Percentiles rank a stretch among this genome's conserved stretches.
These are phyloP conservation scores for Phenganax stokvisi DNA, from an alignment of 92 coral and sea anemone species.

Conservation along the genomic window DNA sequence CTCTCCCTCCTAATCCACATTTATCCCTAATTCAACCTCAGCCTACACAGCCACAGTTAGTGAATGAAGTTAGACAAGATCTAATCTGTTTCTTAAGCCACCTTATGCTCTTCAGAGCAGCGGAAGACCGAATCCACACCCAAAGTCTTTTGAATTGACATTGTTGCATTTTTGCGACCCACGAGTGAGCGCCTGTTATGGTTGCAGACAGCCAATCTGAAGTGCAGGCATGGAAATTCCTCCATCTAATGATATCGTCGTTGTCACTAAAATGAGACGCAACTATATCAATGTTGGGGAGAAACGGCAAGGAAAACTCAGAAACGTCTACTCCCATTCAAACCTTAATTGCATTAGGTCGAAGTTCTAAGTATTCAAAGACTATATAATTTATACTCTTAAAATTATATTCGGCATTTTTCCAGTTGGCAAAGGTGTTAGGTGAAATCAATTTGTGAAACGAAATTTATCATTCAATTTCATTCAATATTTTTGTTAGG, in stretches of 20 bases:
- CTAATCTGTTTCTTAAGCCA: neutral
- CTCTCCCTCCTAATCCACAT: neutral
- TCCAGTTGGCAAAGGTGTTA: too few species aligned
- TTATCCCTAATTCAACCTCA: neutral
- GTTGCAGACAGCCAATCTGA: constrained; percentile 40
- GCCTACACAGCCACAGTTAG: neutral
- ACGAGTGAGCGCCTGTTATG: constrained; percentile 31
- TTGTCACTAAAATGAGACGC: constrained; percentile 51
- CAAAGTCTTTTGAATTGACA: constrained; percentile 38
- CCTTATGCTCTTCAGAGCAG: constrained; percentile 5
- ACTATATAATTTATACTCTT: too few species aligned
- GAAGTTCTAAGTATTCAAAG: constrained; percentile 6
- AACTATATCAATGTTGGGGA: constrained; percentile 35
- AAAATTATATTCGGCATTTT: too few species aligned
- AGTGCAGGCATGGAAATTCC: constrained; percentile 31
- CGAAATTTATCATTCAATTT: too few species aligned
- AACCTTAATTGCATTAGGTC: constrained; percentile 33
- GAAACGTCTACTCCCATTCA: constrained; percentile 49
- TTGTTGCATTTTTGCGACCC: constrained; percentile 39
- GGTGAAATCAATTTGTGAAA: too few species aligned
- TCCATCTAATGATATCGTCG: constrained; percentile 38
- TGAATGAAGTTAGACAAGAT: neutral
- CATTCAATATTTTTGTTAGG: too few species aligned
- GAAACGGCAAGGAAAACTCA: constrained; percentile 37
- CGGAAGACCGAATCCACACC: constrained; percentile 36